Conservation (phyloP, 2,113 vertebrate genomes). For the Vireo altiloquus region DNA sequence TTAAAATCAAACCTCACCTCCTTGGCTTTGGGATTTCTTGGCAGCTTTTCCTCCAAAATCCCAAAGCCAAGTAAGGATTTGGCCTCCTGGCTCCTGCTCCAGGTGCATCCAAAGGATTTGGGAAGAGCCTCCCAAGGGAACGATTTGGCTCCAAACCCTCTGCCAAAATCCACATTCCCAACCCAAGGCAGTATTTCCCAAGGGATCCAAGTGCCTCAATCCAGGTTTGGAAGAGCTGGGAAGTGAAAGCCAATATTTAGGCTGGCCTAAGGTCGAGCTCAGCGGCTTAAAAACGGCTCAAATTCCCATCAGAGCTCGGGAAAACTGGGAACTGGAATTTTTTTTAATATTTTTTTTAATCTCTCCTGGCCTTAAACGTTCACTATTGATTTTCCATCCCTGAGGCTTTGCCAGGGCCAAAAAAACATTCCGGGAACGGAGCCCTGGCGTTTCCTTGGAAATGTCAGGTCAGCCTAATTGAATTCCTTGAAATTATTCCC, state of each 20-base stretch:
- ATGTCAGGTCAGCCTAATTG: conserved; percentile 14
- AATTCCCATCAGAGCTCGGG: neutral
- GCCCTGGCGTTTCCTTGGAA: conserved; percentile 13
- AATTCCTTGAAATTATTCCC: neutral
- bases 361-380: neutral
- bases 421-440: conserved; percentile 9
- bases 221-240: neutral
- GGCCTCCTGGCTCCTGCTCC: neutral
- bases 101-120: neutral
- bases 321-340: neutral
- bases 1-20: neutral
- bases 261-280: neutral
- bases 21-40: neutral
- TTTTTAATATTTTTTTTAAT: neutral
- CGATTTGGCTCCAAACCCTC: neutral
- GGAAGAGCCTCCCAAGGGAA: neutral
- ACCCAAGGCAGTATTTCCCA: neutral
- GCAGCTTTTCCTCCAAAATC: neutral
- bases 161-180: accelerated
- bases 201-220: neutral
- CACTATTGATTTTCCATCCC: conserved; percentile 11
- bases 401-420: neutral
- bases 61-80: neutral
- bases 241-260: neutral
- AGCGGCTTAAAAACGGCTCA: neutral